phyloP scores from a whole-genome alignment of 2,888 invertebrate species.

The Chymomyza caudatula region DNA sequence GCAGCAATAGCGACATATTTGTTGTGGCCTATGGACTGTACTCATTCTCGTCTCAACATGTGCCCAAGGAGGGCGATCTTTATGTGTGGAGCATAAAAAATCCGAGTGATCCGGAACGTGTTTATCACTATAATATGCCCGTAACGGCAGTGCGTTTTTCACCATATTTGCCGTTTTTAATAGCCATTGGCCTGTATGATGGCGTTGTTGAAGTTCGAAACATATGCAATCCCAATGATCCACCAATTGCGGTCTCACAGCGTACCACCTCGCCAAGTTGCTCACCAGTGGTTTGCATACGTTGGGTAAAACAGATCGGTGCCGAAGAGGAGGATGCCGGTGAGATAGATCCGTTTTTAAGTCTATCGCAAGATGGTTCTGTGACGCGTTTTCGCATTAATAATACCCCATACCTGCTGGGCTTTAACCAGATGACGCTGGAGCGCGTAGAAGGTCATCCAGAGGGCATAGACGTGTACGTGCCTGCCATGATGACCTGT shows the following conservation, averaged over 20 bases:
- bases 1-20: constrained; percentile 83
- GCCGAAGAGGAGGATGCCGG: constrained; percentile 20
- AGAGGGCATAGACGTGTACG: constrained; percentile 79
- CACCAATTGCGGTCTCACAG: constrained; percentile 80
- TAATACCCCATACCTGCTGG: constrained; percentile 81
- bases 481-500: constrained; percentile 18
- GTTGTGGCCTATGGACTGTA: constrained; percentile 87
- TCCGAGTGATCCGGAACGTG: constrained; percentile 86
- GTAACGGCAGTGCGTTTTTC: constrained; percentile 87
- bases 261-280: constrained; percentile 81
- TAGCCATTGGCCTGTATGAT: constrained; percentile 87
- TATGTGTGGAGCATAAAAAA: constrained; percentile 90
- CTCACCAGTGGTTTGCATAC: constrained; percentile 84
- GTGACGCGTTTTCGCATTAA: constrained; percentile 80
- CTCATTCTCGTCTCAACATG: constrained; percentile 79
- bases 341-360: constrained; percentile 81
- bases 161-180: constrained; percentile 82
- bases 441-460: constrained; percentile 83
- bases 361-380: constrained; percentile 82
- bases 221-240: constrained; percentile 80
- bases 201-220: constrained; percentile 86
- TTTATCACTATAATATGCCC: constrained; percentile 82
- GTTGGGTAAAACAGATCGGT: constrained; percentile 80
- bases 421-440: constrained; percentile 83
- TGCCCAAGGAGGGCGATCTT: constrained; percentile 82